Evolutionary conservation across 2,113 vertebrate species (phyloP), one percentile per base, ranked within the genome.

Genomic region (Chascanopsetta lugubris): DNA sequence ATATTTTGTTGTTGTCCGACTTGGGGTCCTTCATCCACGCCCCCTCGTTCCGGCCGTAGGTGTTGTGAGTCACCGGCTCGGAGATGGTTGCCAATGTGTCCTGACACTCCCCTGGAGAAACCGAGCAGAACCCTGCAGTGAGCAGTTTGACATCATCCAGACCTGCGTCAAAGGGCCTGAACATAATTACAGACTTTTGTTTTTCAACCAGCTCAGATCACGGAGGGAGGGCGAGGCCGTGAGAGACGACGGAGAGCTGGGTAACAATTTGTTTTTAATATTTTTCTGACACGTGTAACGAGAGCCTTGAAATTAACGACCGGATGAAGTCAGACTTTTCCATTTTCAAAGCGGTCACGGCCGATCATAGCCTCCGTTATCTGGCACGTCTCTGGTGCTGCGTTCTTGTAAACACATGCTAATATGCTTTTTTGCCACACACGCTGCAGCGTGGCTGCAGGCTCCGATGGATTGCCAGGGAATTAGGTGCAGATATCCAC

Each of bases 21-120:
- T 94, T 84, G 0, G 97, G 95, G 66, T 99, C 97, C 89, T 98
- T 99, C 97, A 99, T 99, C 97, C 97, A 99, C 8, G 97, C 96
- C 0, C 97, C 97, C 72, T 99, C 96, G 0, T 91, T 97, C 60
- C 89, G 93, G 50, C 97, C 97, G 0, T 96, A 99, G 0, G 92
- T 96, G 89, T 98, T 98, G 84, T 98, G 96, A n/a, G 94, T 95
- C 46, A 92, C 91, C 0, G 97, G 97, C 15, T 95, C 94, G 0
- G 95, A 94, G 83, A 99, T 96, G 1, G 94, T 96, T 66, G 97
- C 96, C 68, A 99, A 86, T 0, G 97, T 99, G 89, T 98, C 96
- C 68, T 98, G 96, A 88, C 97, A 99, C 68, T 94, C 93, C n/a
- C 92, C 97, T 98, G 79, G 54, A 57, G 78, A 63, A 56, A 27